These are phyloP conservation scores for Phalanger gymnotis DNA, from an alignment of 2,797 vertebrate genomes.

Conservation along the genomic window DNA sequence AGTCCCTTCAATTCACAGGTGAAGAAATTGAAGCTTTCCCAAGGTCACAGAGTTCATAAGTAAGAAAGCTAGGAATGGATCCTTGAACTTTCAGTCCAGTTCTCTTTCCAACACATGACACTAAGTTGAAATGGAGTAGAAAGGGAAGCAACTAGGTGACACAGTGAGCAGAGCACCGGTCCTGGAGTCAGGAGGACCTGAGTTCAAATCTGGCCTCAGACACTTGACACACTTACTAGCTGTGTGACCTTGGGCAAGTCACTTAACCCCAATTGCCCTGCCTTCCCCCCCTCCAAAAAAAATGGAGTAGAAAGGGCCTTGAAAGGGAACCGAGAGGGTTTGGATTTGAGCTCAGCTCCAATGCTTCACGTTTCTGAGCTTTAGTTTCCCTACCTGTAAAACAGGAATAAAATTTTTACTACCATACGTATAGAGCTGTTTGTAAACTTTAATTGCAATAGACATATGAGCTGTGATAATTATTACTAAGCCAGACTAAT, in stretches of 20 bases:
- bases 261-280: no score
- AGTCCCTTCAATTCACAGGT: background rate
- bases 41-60: background rate
- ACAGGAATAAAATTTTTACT: background rate
- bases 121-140: background rate
- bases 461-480: background rate
- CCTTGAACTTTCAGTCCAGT: background rate
- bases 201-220: no score
- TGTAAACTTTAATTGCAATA: background rate
- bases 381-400: background rate
- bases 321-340: background rate
- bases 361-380: background rate
- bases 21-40: background rate
- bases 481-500: background rate
- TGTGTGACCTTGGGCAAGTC: no score
- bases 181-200: no score
- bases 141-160: no score
- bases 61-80: background rate
- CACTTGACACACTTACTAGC: no score
- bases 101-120: background rate
- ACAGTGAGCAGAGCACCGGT: no score
- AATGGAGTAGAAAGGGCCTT: background rate
- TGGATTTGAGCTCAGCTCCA: background rate
- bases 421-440: background rate
- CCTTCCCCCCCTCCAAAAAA: no score